A percentile compares a stretch with the other conserved stretches of the same genome.
Evolutionary conservation across 2,113 vertebrate genomes (phyloP).

Genomic region (Centropus bengalensis): DNA sequence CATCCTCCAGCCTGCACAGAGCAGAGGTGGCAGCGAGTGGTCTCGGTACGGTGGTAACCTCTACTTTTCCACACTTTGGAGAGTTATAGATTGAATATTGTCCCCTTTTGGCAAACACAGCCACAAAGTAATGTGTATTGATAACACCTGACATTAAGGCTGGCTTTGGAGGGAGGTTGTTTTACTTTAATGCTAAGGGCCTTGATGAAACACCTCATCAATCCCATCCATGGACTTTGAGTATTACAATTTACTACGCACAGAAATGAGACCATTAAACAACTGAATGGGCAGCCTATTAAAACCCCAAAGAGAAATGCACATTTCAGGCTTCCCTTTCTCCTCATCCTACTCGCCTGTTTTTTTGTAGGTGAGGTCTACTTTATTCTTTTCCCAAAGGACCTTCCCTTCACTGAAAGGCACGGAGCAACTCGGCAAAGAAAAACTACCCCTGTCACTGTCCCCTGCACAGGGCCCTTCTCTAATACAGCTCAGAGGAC

Average conservation of each 20-base stretch:
- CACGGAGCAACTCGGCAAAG: neutral
- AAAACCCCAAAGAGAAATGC: neutral
- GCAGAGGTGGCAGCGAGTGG: neutral
- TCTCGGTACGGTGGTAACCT: neutral
- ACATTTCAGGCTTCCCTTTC: neutral
- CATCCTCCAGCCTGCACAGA: neutral
- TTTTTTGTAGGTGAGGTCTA: neutral
- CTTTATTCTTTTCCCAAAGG: neutral
- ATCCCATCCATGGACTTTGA: neutral
- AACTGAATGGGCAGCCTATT: neutral
- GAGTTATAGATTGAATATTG: neutral
- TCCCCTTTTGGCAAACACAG: neutral
- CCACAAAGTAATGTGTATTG: neutral
- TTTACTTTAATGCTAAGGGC: neutral
- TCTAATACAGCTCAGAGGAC: neutral
- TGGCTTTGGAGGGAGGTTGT: neutral
- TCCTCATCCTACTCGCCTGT: neutral
- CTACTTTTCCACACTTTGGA: neutral
- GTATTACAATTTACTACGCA: neutral
- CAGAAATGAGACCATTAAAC: neutral
- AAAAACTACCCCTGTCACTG: neutral
- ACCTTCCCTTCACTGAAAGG: neutral
- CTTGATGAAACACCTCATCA: neutral
- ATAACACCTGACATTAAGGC: neutral
- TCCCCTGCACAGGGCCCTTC: neutral